Percentiles rank a stretch among this genome's conserved stretches.
Conservation (phyloP, 2,888 invertebrate genomes). For the Gibbula magus region DNA sequence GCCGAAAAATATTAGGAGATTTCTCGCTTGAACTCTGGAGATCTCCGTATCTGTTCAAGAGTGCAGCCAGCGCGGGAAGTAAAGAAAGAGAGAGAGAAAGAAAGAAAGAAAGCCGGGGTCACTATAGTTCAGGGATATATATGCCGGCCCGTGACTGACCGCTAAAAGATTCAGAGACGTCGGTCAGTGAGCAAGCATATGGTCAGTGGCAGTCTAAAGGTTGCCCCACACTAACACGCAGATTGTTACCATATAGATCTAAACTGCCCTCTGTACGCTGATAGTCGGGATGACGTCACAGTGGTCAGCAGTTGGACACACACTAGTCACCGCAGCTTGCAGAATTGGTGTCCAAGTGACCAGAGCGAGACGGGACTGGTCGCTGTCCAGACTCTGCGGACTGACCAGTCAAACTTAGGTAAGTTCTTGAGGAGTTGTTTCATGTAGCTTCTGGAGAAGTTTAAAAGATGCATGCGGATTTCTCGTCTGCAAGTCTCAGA, state of each 20-base stretch:
- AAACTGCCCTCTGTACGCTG: background rate
- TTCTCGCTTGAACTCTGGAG: background rate
- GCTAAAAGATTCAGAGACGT: background rate
- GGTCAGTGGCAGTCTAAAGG: slow-evolving; percentile 6
- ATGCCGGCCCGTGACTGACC: background rate
- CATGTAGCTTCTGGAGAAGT: too few species aligned
- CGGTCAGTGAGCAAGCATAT: slow-evolving; percentile 16
- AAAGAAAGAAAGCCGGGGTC: background rate
- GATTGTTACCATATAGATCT: background rate
- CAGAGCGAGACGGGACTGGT: too few species aligned
- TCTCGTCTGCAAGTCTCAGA: too few species aligned
- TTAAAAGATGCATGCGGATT: too few species aligned
- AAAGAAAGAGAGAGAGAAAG: background rate
- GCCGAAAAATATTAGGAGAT: background rate
- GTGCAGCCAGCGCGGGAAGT: background rate
- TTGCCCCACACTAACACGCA: background rate
- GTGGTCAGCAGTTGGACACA: background rate
- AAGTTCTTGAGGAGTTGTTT: too few species aligned
- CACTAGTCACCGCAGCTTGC: background rate
- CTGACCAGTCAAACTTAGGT: too few species aligned
- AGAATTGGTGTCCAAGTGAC: too few species aligned
- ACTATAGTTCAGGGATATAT: background rate
- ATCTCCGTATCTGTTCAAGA: background rate
- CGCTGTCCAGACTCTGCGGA: too few species aligned
- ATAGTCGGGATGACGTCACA: slow-evolving; percentile 13